These are phyloP conservation scores for Camponotus fellah DNA, from an alignment of 2,888 invertebrate species.

Conservation along the genomic window DNA sequence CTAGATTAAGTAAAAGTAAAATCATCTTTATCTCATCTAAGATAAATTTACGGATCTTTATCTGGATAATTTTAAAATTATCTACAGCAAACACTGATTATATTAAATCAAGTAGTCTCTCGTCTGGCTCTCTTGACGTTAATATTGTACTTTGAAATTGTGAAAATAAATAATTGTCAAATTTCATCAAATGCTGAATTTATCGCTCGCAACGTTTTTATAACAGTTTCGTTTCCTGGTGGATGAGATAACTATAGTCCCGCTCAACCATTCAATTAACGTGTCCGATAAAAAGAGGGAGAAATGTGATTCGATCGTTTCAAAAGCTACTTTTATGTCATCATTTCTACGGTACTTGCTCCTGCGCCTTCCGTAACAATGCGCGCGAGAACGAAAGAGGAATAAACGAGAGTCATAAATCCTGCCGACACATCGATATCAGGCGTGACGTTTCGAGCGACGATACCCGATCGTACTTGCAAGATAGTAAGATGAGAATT, in stretches of 20 bases:
- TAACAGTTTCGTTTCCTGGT: background rate
- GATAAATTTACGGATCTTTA: too few species aligned
- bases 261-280: conserved; percentile 43
- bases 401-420: conserved; percentile 73
- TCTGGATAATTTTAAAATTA: too few species aligned
- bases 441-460: conserved; percentile 68
- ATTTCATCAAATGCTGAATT: background rate
- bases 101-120: background rate
- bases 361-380: conserved; percentile 46
- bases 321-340: conserved; percentile 41
- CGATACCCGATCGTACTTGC: conserved; percentile 72
- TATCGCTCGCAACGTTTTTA: conserved; percentile 37
- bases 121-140: too few species aligned
- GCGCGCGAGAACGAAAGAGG: conserved; percentile 59
- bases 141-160: background rate
- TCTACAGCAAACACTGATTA: too few species aligned
- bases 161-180: conserved; percentile 4
- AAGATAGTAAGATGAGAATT: conserved; percentile 73
- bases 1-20: too few species aligned
- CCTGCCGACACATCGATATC: conserved; percentile 73
- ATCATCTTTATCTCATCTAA: too few species aligned
- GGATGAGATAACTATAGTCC: conserved; percentile 7
- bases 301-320: conserved; percentile 38
- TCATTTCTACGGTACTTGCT: conserved; percentile 46
- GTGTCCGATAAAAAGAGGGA: conserved; percentile 19